These are phyloP conservation scores for Amblyteles armatorius DNA, from an alignment of 2,888 invertebrate genomes.

Conservation along the genomic window DNA sequence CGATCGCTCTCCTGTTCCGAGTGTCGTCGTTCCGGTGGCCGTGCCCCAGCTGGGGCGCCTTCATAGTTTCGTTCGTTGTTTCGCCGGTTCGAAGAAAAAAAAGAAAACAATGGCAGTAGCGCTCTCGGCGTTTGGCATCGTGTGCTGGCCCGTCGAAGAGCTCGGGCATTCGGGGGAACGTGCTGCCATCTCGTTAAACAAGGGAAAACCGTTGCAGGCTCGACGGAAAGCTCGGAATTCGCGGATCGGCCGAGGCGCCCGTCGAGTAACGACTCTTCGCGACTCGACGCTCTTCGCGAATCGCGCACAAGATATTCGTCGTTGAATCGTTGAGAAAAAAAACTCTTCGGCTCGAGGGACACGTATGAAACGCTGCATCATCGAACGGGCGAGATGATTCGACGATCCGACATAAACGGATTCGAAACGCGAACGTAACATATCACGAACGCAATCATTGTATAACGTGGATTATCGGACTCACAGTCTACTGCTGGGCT, in stretches of 20 bases:
- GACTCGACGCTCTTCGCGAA: neutral
- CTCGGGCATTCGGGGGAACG: slow-evolving; percentile 5
- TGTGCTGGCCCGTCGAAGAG: neutral
- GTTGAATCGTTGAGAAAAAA: neutral
- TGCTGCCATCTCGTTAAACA: slow-evolving; percentile 64
- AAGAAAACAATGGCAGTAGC: neutral
- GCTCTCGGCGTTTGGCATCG: neutral
- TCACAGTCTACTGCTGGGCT: slow-evolving; percentile 93
- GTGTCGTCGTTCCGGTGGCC: neutral
- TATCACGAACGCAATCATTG: neutral
- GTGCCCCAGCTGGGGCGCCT: neutral
- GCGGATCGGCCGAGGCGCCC: neutral
- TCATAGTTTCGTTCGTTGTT: slow-evolving; percentile 50
- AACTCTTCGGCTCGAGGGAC: neutral
- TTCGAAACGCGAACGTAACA: neutral
- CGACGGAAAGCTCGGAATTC: slow-evolving; percentile 1
- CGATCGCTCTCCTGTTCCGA: neutral
- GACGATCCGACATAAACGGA: neutral
- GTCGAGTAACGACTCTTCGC: neutral
- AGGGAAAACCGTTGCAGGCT: slow-evolving; percentile 6
- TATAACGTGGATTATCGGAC: slow-evolving; percentile 73
- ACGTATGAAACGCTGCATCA: neutral
- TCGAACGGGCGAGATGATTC: neutral
- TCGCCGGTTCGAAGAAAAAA: slow-evolving; percentile 2
- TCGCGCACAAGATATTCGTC: neutral